Conservation (phyloP, 2,888 invertebrate genomes). For the Hydraecia micacea region DNA sequence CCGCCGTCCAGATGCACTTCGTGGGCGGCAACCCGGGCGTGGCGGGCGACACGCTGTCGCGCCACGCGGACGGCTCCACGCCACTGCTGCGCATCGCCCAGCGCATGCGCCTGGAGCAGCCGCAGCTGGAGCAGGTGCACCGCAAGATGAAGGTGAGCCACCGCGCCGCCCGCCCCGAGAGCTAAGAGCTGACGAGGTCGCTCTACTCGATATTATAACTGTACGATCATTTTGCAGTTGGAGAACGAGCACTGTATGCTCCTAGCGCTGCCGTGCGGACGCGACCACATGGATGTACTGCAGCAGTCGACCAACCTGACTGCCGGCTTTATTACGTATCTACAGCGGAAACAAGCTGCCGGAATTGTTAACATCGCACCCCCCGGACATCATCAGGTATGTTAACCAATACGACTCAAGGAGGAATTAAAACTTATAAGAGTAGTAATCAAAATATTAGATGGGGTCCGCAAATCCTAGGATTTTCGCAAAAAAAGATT, state of each 20-base stretch:
- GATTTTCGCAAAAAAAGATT: neutral
- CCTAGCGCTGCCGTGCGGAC: slow-evolving; percentile 98
- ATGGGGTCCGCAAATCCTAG: neutral
- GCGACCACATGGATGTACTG: slow-evolving; percentile 97
- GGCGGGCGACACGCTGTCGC: slow-evolving; percentile 96
- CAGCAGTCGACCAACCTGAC: slow-evolving; percentile 97
- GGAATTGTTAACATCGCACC: slow-evolving; percentile 99
- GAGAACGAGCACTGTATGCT: slow-evolving; percentile 99
- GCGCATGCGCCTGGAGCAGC: slow-evolving; percentile 98
- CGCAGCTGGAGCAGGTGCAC: slow-evolving; percentile 98
- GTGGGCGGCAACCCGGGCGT: slow-evolving; percentile 98
- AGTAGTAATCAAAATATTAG: neutral
- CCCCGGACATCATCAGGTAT: slow-evolving; percentile 95
- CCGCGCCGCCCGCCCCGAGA: too few species aligned
- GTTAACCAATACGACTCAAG: neutral
- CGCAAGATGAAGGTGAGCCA: slow-evolving; percentile 97
- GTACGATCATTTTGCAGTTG: slow-evolving; percentile 90
- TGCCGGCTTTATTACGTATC: slow-evolving; percentile 98
- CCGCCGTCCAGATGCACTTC: slow-evolving; percentile 99
- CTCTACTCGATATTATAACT: neutral
- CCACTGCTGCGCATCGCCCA: slow-evolving; percentile 98
- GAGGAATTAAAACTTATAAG: neutral
- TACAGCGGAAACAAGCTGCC: slow-evolving; percentile 99
- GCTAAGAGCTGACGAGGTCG: rapidly evolving
- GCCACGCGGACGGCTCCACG: slow-evolving; percentile 95